A percentile compares a stretch with the other conserved stretches of the same genome.
These are phyloP conservation scores for Pogonognathellus flavescens DNA, from an alignment of 1,140 invertebrate genomes.

Conservation along the genomic window DNA sequence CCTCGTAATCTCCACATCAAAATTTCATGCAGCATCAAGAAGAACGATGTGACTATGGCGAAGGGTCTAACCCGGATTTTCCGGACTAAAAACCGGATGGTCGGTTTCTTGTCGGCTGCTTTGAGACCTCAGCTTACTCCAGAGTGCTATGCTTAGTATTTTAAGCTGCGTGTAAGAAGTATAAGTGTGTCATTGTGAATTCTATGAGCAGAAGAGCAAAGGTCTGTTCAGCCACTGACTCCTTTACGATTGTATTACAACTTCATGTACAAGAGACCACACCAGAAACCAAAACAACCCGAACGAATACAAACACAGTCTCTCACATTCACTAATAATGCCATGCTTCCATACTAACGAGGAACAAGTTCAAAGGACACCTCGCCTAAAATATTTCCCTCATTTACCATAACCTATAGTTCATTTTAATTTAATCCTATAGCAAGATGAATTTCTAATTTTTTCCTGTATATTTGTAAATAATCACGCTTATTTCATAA, in stretches of 20 bases:
- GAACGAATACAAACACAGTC: not conserved
- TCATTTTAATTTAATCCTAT: too few relatives aligned
- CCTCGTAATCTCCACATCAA: slow-evolving; percentile 46
- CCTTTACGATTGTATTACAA: not conserved
- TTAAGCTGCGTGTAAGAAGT: not conserved
- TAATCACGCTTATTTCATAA: too few relatives aligned
- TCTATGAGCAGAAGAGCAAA: slow-evolving; percentile 25
- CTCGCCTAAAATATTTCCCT: not conserved
- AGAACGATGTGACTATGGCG: slow-evolving; percentile 13
- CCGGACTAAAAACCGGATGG: slow-evolving; percentile 44
- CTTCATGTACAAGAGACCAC: not conserved
- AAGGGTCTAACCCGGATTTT: slow-evolving; percentile 49
- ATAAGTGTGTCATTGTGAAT: slow-evolving; percentile 24
- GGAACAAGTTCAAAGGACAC: not conserved
- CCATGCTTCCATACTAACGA: not conserved
- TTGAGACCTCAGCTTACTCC: slow-evolving; percentile 42
- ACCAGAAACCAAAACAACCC: not conserved
- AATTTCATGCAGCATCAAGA: slow-evolving; percentile 31
- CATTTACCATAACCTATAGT: not conserved
- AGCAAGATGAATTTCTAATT: too few relatives aligned
- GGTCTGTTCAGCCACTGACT: not conserved
- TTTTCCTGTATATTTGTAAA: too few relatives aligned
- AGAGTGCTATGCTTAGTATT: not conserved
- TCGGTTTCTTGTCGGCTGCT: slow-evolving; percentile 49
- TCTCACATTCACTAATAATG: not conserved